Evolutionary conservation across 2,888 invertebrate genomes (phyloP), one percentile per base, ranked within the genome.

Genomic region (Parnassius mnemosyne): DNA sequence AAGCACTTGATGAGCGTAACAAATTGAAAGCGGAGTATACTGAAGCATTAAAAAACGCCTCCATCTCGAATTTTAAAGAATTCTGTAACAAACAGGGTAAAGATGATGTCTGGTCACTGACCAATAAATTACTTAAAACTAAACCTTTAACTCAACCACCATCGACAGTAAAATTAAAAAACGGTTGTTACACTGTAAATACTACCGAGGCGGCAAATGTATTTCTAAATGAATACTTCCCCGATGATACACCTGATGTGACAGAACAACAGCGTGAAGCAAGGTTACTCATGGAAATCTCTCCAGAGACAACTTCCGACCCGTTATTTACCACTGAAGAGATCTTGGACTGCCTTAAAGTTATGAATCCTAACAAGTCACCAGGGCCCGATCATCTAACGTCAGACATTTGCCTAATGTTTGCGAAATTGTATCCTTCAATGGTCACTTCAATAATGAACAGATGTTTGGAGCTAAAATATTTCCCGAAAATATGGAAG

Each of bases 401-500:
- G 10, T 25, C 57, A 3, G 57, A 57, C 41, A 16, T 53, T 16
- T 16, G 16, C 16, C 41, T 53, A 3, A 12, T 9, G 41, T 53
- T 53, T 43, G 9, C 12, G 10, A 43, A 34, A 41, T 5, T 1
- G 5, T 53, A 7, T 25, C 53, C 53, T 12, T 12, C 9, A 10
- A 54, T 9, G 12, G 43, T 54, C n/a, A 43, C 54, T 1, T 3
- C 5, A 11, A 12, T 54, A 7, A 20, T 53, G 11, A 67, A 63
- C 49, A 20, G 61, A 16, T 69, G 69, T 43, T 42, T 66, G 0
- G 3, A 20, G 12, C 20, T 63, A 0, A 25, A 52, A 5, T 50
- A 67, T 34, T 42, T 53, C 42, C 53, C 53, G 7, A 46, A 53
- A 10, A 0, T 2, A 0, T 75, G 75, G 75, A 74, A 74, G 55